Conservation (phyloP, 2,888 invertebrate species). For the Yponomeuta evonymella region DNA sequence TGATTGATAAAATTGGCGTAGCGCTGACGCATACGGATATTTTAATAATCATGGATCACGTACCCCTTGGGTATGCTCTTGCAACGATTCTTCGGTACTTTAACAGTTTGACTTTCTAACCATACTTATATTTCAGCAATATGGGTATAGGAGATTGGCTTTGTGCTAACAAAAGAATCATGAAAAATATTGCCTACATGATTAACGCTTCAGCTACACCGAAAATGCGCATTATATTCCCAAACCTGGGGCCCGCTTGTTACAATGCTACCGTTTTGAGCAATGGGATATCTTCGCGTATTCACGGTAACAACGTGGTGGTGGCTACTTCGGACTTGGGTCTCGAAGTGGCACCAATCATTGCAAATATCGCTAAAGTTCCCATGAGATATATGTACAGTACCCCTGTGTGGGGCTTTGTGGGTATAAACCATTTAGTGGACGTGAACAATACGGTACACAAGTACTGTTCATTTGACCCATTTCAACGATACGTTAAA, state of each 20-base stretch:
- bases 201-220: constrained; percentile 68
- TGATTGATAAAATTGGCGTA: constrained; percentile 56
- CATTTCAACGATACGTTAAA: constrained; percentile 66
- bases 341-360: constrained; percentile 52
- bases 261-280: constrained; percentile 73
- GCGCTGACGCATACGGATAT: constrained; percentile 68
- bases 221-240: constrained; percentile 67
- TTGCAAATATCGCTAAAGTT: constrained; percentile 62
- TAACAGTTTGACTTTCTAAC: not conserved
- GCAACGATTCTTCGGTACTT: not conserved
- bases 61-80: constrained; percentile 46
- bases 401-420: constrained; percentile 80
- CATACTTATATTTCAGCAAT: constrained; percentile 32
- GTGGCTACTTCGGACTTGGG: constrained; percentile 77
- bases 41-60: constrained; percentile 69
- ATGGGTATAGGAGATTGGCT: constrained; percentile 57
- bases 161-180: constrained; percentile 41
- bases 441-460: constrained; percentile 73
- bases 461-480: constrained; percentile 66
- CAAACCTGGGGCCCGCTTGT: constrained; percentile 74
- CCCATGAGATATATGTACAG: constrained; percentile 69
- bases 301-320: constrained; percentile 67
- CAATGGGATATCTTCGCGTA: constrained; percentile 41
- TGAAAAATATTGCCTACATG: constrained; percentile 59
- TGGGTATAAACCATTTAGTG: constrained; percentile 72